These are phyloP conservation scores for Holocentrus rufus DNA, from an alignment of 2,797 vertebrate species.

Conservation along the genomic window DNA sequence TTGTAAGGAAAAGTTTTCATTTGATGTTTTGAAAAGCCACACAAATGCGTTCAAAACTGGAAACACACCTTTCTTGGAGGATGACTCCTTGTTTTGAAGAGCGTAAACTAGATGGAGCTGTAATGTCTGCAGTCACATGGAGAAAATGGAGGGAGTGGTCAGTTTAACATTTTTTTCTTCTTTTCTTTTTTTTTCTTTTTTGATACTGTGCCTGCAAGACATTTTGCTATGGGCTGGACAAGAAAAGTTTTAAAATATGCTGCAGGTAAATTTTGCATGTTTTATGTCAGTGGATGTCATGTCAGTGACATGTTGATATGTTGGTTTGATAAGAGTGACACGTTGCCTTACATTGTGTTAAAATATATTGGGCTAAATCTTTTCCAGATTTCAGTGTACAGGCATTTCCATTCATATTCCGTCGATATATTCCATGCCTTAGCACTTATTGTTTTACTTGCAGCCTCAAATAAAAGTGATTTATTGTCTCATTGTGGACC, in stretches of 20 bases:
- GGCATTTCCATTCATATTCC: background rate
- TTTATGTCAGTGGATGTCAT: background rate
- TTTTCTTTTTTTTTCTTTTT: background rate
- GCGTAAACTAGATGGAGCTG: too few relatives aligned
- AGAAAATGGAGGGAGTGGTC: too few relatives aligned
- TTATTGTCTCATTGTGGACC: slow-evolving; percentile 19
- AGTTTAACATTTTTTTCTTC: too few relatives aligned
- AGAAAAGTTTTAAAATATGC: too few relatives aligned
- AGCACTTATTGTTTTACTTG: background rate
- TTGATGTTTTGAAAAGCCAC: too few relatives aligned
- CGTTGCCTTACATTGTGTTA: background rate
- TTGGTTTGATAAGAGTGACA: background rate
- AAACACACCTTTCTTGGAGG: too few relatives aligned
- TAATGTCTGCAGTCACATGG: too few relatives aligned
- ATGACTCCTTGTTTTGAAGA: too few relatives aligned
- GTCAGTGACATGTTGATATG: too few relatives aligned
- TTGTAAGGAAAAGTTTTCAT: too few relatives aligned
- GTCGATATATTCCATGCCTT: background rate
- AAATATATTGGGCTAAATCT: background rate
- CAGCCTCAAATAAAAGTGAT: slow-evolving; percentile 32
- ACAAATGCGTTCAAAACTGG: too few relatives aligned
- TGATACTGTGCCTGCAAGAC: background rate
- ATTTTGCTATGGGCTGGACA: too few relatives aligned
- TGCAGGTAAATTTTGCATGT: background rate
- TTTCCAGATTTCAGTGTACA: background rate